These are phyloP conservation scores for Maconellicoccus hirsutus DNA, from an alignment of 1,140 invertebrate species.

Conservation along the genomic window DNA sequence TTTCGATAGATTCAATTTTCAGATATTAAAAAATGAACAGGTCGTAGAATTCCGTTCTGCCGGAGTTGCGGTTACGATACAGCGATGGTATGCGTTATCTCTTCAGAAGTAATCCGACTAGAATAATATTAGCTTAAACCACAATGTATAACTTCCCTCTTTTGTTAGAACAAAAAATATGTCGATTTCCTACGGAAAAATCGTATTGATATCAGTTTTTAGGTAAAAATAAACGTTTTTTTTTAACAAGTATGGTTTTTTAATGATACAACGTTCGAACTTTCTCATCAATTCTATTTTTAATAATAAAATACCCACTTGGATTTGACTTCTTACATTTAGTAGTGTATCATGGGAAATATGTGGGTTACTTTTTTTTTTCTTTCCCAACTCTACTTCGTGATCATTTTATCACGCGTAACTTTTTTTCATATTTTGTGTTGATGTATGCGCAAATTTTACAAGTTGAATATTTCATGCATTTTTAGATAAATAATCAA, in stretches of 20 bases:
- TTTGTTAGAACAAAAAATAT: neutral
- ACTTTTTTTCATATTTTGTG: too few species aligned
- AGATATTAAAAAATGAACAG: slow-evolving; percentile 15
- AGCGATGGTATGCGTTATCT: slow-evolving; percentile 2
- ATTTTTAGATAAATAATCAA: too few species aligned
- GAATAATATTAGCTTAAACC: slow-evolving; percentile 17
- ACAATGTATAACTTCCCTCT: slow-evolving; percentile 21
- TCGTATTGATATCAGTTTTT: slow-evolving; percentile 1
- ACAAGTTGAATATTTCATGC: too few species aligned
- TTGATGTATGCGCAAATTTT: too few species aligned
- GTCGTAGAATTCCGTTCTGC: slow-evolving; percentile 16
- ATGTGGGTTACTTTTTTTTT: too few species aligned
- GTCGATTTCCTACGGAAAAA: neutral
- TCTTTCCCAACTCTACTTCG: too few species aligned
- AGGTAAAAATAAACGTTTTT: neutral
- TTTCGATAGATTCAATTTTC: slow-evolving; percentile 22
- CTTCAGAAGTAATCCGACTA: slow-evolving; percentile 19
- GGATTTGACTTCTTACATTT: too few species aligned
- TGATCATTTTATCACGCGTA: too few species aligned
- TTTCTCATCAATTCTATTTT: too few species aligned
- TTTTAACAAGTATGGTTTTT: neutral
- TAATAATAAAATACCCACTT: too few species aligned
- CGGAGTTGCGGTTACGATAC: slow-evolving; percentile 19
- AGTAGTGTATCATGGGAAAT: too few species aligned
- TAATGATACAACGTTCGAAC: too few species aligned